A percentile compares a stretch with the other conserved stretches of the same genome.
phyloP scores from a whole-genome alignment of 1,140 invertebrate genomes.

The Parasteatoda tepidariorum region DNA sequence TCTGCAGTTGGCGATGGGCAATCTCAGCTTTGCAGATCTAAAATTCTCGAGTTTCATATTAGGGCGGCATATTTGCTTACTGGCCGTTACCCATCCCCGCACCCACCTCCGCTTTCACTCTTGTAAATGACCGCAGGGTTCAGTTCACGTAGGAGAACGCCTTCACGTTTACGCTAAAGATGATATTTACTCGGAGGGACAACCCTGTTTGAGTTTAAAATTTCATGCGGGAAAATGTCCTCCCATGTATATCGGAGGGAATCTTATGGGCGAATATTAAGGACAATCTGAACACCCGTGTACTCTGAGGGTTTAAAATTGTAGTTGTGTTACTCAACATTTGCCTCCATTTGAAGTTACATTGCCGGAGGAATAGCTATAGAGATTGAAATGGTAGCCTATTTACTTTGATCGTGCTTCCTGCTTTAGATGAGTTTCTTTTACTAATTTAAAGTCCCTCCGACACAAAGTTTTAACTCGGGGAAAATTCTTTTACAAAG shows the following conservation, averaged over 20 bases:
- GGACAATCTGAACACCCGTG: too few species aligned
- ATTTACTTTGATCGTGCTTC: too few species aligned
- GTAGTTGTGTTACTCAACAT: too few species aligned
- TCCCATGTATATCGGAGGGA: not conserved
- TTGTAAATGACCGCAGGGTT: slow-evolving; percentile 26
- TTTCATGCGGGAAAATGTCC: slow-evolving; percentile 15
- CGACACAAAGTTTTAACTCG: too few species aligned
- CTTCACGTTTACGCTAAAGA: slow-evolving; percentile 23
- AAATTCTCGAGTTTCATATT: slow-evolving; percentile 43
- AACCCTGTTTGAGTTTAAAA: slow-evolving; percentile 42
- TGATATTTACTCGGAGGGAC: slow-evolving; percentile 16
- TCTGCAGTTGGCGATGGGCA: slow-evolving; percentile 22
- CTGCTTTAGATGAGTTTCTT: too few species aligned
- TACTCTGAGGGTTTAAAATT: too few species aligned
- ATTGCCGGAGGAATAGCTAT: too few species aligned
- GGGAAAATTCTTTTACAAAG: too few species aligned
- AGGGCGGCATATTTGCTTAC: slow-evolving; percentile 45
- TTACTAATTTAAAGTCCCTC: too few species aligned
- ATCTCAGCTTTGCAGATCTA: not conserved
- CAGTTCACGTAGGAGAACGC: not conserved
- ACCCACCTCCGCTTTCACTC: not conserved
- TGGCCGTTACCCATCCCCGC: slow-evolving; percentile 8
- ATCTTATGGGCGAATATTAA: not conserved
- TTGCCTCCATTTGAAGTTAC: too few species aligned
- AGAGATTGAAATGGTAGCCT: too few species aligned